Evolutionary conservation across 1,140 invertebrate genomes (phyloP).

Genomic region (Pogonomyrmex californicus): DNA sequence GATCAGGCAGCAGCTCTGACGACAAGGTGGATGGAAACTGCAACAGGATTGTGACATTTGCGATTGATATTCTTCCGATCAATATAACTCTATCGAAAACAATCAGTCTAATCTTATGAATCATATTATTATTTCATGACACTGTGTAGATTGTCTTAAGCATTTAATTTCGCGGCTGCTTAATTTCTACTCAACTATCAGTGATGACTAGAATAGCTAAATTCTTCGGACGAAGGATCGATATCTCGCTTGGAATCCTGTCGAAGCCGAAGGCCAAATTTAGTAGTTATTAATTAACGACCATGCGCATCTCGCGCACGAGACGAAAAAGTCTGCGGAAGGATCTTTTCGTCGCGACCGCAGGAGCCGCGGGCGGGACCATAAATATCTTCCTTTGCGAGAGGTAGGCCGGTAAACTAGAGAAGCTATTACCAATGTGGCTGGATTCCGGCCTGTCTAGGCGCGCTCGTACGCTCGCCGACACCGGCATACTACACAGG

Average conservation of each 20-base stretch:
- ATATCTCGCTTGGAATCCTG: background rate
- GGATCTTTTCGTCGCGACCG: background rate
- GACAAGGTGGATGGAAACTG: conserved; percentile 65
- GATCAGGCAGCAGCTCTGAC: conserved; percentile 52
- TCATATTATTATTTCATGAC: background rate
- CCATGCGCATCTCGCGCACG: background rate
- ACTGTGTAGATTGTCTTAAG: background rate
- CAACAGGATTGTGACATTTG: conserved; percentile 11
- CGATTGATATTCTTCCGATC: background rate
- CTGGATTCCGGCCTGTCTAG: conserved; percentile 72
- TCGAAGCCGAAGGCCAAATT: background rate
- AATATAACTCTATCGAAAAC: background rate
- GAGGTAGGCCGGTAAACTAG: conserved; percentile 67
- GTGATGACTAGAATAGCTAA: background rate
- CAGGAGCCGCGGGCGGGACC: background rate
- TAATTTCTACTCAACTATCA: background rate
- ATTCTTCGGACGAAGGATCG: background rate
- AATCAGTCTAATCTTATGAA: background rate
- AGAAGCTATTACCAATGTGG: conserved; percentile 76
- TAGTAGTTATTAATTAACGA: conserved; percentile 40
- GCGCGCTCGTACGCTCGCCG: conserved; percentile 54
- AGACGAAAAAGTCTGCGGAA: conserved; percentile 30
- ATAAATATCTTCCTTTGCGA: conserved; percentile 74
- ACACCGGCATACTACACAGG: conserved; percentile 57
- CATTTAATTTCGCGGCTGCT: background rate